Percentiles rank a stretch among this genome's conserved stretches.
Evolutionary conservation across 2,888 invertebrate genomes (phyloP).

Genomic region (Hyles lineata): DNA sequence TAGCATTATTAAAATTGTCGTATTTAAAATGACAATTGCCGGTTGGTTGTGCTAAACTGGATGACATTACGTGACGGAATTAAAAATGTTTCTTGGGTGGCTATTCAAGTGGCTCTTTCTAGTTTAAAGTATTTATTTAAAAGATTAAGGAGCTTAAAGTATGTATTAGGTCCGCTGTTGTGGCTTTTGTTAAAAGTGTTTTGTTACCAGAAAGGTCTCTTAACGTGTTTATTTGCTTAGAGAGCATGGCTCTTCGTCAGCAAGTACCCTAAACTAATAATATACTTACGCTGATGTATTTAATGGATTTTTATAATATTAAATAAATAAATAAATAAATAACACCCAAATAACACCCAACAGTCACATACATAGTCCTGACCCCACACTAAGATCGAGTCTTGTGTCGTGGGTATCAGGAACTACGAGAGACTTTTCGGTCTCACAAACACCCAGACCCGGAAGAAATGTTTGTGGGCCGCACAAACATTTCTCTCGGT

Average conservation of each 20-base stretch:
- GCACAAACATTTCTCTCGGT: too few species aligned
- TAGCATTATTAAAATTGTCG: slow-evolving; percentile 46
- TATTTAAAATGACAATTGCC: slow-evolving; percentile 32
- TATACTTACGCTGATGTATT: background rate
- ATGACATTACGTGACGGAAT: slow-evolving; percentile 45
- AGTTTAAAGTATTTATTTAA: slow-evolving; percentile 69
- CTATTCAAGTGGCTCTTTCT: slow-evolving; percentile 57
- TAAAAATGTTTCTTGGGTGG: slow-evolving; percentile 65
- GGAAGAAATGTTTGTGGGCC: too few species aligned
- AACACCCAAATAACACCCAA: too few species aligned
- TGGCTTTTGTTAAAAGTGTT: slow-evolving; percentile 58
- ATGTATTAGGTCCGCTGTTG: slow-evolving; percentile 52
- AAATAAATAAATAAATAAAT: too few species aligned
- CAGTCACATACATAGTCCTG: too few species aligned
- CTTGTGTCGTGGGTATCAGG: too few species aligned
- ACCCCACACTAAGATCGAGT: too few species aligned
- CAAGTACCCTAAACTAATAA: slow-evolving; percentile 28
- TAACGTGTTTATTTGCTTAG: slow-evolving; percentile 42
- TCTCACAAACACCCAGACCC: too few species aligned
- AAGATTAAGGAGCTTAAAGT: slow-evolving; percentile 73
- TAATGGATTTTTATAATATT: background rate
- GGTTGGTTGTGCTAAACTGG: slow-evolving; percentile 56
- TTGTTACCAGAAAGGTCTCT: slow-evolving; percentile 53
- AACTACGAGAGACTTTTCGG: too few species aligned
- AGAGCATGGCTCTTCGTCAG: slow-evolving; percentile 41